Percentiles rank a stretch among this genome's conserved stretches.
Conservation (phyloP, 2,888 invertebrate genomes). For the Taenaris catops region DNA sequence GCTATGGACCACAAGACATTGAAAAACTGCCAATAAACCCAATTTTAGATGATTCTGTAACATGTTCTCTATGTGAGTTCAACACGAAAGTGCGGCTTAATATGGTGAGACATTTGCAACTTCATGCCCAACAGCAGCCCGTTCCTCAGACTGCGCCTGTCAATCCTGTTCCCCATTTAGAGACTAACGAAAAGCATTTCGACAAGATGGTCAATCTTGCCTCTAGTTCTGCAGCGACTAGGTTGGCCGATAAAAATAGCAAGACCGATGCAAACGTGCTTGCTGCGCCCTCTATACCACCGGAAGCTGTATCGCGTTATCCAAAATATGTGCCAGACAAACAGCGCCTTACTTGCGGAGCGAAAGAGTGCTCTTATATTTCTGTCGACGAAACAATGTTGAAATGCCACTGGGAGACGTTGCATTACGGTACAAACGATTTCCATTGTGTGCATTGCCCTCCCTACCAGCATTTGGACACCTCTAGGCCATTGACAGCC, state of each 20-base stretch:
- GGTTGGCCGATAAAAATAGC: constrained; percentile 33
- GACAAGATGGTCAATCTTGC: constrained; percentile 93
- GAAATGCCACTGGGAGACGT: constrained; percentile 84
- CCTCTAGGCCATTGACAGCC: constrained; percentile 63
- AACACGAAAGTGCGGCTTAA: constrained; percentile 85
- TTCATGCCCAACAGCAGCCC: constrained; percentile 82
- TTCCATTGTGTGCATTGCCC: constrained; percentile 88
- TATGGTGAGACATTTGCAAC: constrained; percentile 84
- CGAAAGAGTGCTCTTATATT: constrained; percentile 83
- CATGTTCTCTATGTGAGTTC: constrained; percentile 84
- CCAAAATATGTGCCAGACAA: constrained; percentile 76
- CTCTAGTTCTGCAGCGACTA: constrained; percentile 78
- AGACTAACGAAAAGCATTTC: constrained; percentile 88
- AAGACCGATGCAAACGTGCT: constrained; percentile 22
- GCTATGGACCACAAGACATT: constrained; percentile 81
- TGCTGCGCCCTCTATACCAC: constrained; percentile 28
- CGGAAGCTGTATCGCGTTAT: constrained; percentile 40
- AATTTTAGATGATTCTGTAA: constrained; percentile 80
- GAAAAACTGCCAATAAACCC: constrained; percentile 82
- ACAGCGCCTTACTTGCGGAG: constrained; percentile 85
- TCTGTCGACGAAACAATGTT: constrained; percentile 86
- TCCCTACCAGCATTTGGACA: constrained; percentile 70
- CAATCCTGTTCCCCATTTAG: constrained; percentile 90
- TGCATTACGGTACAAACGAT: constrained; percentile 81
- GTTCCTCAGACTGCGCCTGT: constrained; percentile 86